Base-by-base conservation (phyloP, 2,888 invertebrate species). In the Cinara cedri region DNA sequence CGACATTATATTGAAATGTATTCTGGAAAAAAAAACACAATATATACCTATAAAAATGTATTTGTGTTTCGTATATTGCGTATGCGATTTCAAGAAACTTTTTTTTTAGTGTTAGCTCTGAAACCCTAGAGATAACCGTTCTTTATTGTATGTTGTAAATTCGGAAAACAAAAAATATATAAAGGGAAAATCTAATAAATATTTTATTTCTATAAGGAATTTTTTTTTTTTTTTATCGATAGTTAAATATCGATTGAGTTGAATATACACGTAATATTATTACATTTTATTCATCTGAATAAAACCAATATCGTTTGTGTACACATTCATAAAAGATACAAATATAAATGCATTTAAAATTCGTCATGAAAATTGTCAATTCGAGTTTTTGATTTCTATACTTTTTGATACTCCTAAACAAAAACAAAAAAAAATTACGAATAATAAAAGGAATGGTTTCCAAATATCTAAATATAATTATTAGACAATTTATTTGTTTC, bases 111-210 rank as follows among this genome's bases (percentile, higher is more conserved):
- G 26, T 19, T 26, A 26, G 6, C 46, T 63, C 16, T 42, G 14
- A 63, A 4, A 26, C 74, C 42, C 62, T 42, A 63, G 63, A 74
- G 74, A 63, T 34, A 51, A 34, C 21, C 62, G 21, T 72, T 63
- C 13, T 42, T 63, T 74, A 63, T 42, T 63, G n/a, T 74, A 74
- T 74, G 9, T 74, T 63, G 21, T 21, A 24, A 63, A 49, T 63
- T 63, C 10, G 63, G 16, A 42, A 74, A 6, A 42, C 16, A 42
- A 34, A 71, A 71, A 44, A 62, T 49, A 51, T 42, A 62, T 62
- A 42, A 42, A 34, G 9, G 13, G 46, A 49, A 72, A 74, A 63
- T 63, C 34, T 54, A 74, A 63, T 74, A 74, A 74, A 63, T 63
- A 63, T 74, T 74, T 74, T 54, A 74, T 63, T 54, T 42, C n/a